Conservation (phyloP, 2,797 vertebrate species). For the Intellagama lesueurii region DNA sequence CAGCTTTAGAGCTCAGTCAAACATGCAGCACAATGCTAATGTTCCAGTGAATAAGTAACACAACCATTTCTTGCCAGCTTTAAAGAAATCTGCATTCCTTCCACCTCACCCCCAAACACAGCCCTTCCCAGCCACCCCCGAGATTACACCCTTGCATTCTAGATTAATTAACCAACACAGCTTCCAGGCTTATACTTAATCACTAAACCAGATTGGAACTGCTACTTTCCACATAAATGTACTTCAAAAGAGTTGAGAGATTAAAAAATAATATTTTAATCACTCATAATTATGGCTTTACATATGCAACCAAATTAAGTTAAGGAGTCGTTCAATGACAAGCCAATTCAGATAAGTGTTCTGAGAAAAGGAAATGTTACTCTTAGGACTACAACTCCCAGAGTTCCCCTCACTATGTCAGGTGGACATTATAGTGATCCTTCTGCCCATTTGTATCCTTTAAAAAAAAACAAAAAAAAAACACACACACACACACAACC, state of each 20-base stretch:
- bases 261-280: background rate
- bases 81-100: background rate
- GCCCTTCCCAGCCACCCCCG: background rate
- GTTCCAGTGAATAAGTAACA: background rate
- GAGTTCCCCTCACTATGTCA: too few species aligned
- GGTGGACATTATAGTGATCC: too few species aligned
- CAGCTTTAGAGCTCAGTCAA: background rate
- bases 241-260: background rate
- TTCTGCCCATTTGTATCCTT: background rate
- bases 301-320: background rate
- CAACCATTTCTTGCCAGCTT: background rate
- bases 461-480: background rate
- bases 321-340: background rate
- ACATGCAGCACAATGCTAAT: background rate
- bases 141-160: slow-evolving; percentile 3
- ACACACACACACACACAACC: background rate
- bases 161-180: slow-evolving; percentile 25
- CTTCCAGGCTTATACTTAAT: slow-evolving; percentile 5
- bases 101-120: background rate
- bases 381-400: too few species aligned
- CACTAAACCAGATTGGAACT: background rate
- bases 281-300: background rate
- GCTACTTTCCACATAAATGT: background rate
- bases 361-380: background rate
- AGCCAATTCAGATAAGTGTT: background rate